phyloP scores from a whole-genome alignment of 1,140 invertebrate species.

The Orussus abietinus region DNA sequence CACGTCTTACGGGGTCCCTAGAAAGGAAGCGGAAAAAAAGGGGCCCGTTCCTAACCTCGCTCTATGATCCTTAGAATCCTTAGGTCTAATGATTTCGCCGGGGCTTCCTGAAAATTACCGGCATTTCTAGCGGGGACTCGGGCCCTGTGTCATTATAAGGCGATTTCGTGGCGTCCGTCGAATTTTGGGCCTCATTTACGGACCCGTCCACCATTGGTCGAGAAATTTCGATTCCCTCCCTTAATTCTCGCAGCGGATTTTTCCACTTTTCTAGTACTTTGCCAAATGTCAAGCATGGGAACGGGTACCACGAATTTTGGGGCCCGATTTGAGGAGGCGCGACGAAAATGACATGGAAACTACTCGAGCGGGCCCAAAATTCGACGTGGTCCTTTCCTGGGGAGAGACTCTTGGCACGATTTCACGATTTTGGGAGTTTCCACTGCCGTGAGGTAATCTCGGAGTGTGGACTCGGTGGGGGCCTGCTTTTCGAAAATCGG shows the following conservation, averaged over 20 bases:
- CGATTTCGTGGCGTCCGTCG: slow-evolving; percentile 24
- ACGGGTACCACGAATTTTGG: too few species aligned
- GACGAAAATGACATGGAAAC: too few species aligned
- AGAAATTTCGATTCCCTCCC: background rate
- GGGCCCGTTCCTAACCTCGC: slow-evolving; percentile 4
- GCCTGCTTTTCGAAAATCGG: too few species aligned
- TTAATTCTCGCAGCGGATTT: slow-evolving; percentile 1
- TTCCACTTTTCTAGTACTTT: background rate
- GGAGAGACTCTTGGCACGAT: too few species aligned
- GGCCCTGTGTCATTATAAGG: slow-evolving; percentile 27
- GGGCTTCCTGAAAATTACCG: slow-evolving; percentile 17
- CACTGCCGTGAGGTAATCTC: too few species aligned
- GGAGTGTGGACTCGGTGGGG: too few species aligned
- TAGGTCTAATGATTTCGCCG: slow-evolving; percentile 18
- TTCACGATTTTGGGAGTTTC: too few species aligned
- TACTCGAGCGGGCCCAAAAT: too few species aligned
- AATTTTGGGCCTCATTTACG: slow-evolving; percentile 18
- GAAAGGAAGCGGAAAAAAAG: background rate
- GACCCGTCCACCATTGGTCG: slow-evolving; percentile 4
- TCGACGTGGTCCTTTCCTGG: too few species aligned
- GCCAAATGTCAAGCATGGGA: too few species aligned
- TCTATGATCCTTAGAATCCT: background rate
- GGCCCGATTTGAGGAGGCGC: too few species aligned
- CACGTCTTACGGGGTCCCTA: slow-evolving; percentile 6
- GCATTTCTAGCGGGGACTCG: slow-evolving; percentile 15